Evolutionary conservation across 1,140 invertebrate species (phyloP), one percentile per base, ranked within the genome.

Genomic region (Geopemphigus sp.): DNA sequence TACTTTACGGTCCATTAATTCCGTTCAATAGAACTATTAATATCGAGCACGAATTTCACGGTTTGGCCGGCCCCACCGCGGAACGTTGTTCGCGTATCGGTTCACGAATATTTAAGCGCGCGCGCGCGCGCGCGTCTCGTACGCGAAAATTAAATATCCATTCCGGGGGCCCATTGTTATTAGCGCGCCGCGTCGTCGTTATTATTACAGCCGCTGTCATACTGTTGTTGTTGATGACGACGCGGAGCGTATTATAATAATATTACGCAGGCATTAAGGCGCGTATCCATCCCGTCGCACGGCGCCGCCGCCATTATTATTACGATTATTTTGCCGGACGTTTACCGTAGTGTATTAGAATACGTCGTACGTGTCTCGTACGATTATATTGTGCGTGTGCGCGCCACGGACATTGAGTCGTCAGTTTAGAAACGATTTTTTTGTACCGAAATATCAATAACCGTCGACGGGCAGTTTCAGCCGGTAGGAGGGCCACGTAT

Each of bases 1-100:
- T 78, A 63, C 73, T 78, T 78, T 78, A 78, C 61, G 73, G 73
- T 78, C 73, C 73, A 78, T 78, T 78, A 78, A 61, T 78, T 78
- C 29, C 68, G 19, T 61, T 78, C 73, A 78, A 78, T 78, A 61
- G 39, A 15, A 24, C 29, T 47, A 61, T 76, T 61, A 59, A 61
- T 39, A 76, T 61, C 73, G n/a, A 26, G 73, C 61, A 61, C 17
- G 73, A 78, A 78, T 78, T 78, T 78, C 73, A 78, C 73, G 73
- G 73, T 61, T 22, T 10, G 29, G 12, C 54, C 53, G 17, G 26
- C 19, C 8, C 29, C 39, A 8, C 32, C 63, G 3, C 17, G 11
- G n/a, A n/a, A n/a, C n/a, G n/a, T n/a, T n/a, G 22, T 66, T 74
- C 39, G 22, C 14, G 50, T 63, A 66, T 63, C 50, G 29, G 78